phyloP scores from a whole-genome alignment of 1,140 invertebrate species.

The Himalopsyche phryganea region DNA sequence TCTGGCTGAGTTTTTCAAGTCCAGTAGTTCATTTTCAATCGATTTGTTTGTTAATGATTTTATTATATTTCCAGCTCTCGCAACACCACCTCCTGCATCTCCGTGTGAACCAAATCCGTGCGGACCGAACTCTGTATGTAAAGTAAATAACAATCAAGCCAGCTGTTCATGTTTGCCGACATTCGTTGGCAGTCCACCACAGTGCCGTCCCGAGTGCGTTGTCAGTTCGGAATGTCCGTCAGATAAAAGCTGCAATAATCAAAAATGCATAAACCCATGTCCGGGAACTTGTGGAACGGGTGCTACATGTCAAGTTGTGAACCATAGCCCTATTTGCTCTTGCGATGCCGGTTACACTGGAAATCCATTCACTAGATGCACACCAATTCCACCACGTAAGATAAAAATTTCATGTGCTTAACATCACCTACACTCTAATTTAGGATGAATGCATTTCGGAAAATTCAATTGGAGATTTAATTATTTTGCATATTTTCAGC shows the following conservation, averaged over 20 bases:
- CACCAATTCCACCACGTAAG: conserved; percentile 42
- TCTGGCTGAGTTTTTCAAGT: no score
- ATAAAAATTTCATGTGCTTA: conserved; percentile 23
- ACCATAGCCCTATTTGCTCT: conserved; percentile 59
- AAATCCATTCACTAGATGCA: conserved; percentile 57
- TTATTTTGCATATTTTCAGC: conserved; percentile 20
- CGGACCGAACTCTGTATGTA: conserved; percentile 69
- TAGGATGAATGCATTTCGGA: no score
- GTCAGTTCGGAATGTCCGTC: conserved; percentile 76
- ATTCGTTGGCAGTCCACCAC: conserved; percentile 61
- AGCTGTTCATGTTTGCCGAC: conserved; percentile 60
- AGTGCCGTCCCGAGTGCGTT: conserved; percentile 73
- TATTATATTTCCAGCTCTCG: conserved; percentile 6
- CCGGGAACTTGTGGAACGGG: conserved; percentile 59
- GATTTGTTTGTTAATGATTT: conserved; percentile 38
- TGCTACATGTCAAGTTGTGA: conserved; percentile 56
- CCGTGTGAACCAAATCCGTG: conserved; percentile 69
- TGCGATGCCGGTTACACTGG: conserved; percentile 55
- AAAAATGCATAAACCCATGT: conserved; percentile 61
- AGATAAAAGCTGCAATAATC: conserved; percentile 71
- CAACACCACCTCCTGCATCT: conserved; percentile 39
- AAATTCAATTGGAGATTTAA: neutral
- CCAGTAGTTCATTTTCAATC: conserved; percentile 38
- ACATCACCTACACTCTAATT: no score
- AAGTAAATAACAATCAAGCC: conserved; percentile 57